Evolutionary conservation across 2,888 invertebrate species (phyloP), one percentile per base, ranked within the genome.

Genomic region (Parapristionchus giblindavisi): DNA sequence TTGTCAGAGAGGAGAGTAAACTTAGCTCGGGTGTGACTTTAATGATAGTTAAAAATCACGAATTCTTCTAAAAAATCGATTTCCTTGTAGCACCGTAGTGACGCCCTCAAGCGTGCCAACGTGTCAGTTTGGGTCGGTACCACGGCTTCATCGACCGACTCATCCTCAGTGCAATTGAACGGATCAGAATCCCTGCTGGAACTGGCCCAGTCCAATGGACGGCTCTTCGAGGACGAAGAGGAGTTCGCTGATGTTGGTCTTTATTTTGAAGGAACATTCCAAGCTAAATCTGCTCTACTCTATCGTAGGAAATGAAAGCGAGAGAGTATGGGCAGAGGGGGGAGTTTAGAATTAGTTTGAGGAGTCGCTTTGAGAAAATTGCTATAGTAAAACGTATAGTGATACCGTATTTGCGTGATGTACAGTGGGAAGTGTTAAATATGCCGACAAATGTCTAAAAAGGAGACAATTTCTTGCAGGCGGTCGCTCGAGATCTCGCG

Each of bases 221-320:
- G 70, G 27, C 21, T 71, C 1, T 52, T 36, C 40, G 70, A 71
- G 36, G 56, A 71, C 24, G 17, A 21, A 5, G 38, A 56, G 1
- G 70, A 71, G 21, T 71, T 71, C 29, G 70, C 56, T 56, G 70
- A 71, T 27, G 68, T 68, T 8, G 27, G 54, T n/a, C n/a, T 43
- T 43, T 43, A 8, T 43, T 8, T 43, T 43, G 43, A 43, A 17
- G 8, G 24, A 54, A 54, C 54, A 54, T 14, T n/a, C 17, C n/a
- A n/a, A n/a, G n/a, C n/a, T n/a, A n/a, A n/a, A n/a, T n/a, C n/a
- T n/a, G n/a, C n/a, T n/a, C n/a, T n/a, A n/a, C n/a, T n/a, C n/a
- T n/a, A n/a, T n/a, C n/a, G n/a, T n/a, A n/a, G n/a, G n/a, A n/a
- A n/a, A n/a, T n/a, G n/a, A n/a, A n/a, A n/a, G n/a, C n/a, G n/a